Evolutionary conservation across 2,888 invertebrate genomes (phyloP), one percentile per base, ranked within the genome.

Genomic region (Pasiphila rectangulata): DNA sequence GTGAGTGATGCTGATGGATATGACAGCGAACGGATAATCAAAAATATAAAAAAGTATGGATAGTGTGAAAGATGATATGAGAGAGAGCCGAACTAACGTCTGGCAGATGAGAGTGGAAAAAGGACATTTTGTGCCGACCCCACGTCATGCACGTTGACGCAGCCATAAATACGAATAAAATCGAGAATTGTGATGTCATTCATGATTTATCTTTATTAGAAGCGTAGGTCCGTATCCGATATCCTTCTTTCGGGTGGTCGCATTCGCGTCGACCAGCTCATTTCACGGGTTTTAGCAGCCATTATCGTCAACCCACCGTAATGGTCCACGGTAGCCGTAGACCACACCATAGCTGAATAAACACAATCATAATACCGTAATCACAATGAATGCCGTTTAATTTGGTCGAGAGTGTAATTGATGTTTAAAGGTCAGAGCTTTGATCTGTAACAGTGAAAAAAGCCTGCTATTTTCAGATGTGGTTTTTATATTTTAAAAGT

Each of bases 261-360:
- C 59, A 7, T 10, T 10, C 34, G 17, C n/a, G 16, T 4, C 32
- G 25, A 42, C 20, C 61, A 57, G 64, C 69, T 85, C 70, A 86
- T 86, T 86, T 85, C 85, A 86, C 79, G 86, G 70, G 37, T 74
- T 67, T 81, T 80, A 81, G 43, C 57, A 36, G 54, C 60, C 61
- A 71, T 72, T 69, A 70, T 60, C 52, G 52, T 60, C 52, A 51
- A 44, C 54, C 52, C 27, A 47, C 54, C 48, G 5, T 17, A 23
- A 27, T 42, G 34, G n/a, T n/a, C 27, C 32, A 15, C 30, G 17
- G 17, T 32, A 19, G 10, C 32, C n/a, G n/a, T n/a, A n/a, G n/a
- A n/a, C n/a, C n/a, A 17, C 49, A 57, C 49, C 58, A 41, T 55
- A 63, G 47, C 59, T 54, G 61, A 69, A 69, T 67, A 73, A 72